Base-by-base conservation (phyloP, 1,140 invertebrate genomes). In the Lutraria rhynchaena region DNA sequence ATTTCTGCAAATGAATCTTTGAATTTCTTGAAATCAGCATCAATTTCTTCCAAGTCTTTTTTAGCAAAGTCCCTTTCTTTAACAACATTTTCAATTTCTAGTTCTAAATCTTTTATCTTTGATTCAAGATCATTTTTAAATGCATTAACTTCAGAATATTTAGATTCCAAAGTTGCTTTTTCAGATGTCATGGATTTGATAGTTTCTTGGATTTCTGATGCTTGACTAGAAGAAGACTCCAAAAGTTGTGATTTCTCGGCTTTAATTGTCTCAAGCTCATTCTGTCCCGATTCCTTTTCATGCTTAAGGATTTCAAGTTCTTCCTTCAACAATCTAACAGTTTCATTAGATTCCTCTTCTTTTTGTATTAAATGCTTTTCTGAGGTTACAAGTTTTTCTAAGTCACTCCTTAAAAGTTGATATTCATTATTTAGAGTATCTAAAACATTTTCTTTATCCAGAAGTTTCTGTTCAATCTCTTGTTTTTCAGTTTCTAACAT, bases 211-310 rank as follows among this genome's bases (percentile, higher is more conserved):
- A 31, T 67, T 49, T 67, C 63, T 46, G 1, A 49, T 22, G 41
- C 53, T 31, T 83, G 53, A 78, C 57, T 65, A 35, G 82, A 63
- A 13, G 53, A 46, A 35, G 61, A 53, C 5, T 74, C 19, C 17
- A 77, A 29, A 13, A 77, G 27, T n/a, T 81, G 44, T 5, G 17
- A 53, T 67, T 49, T 55, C 24, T 81, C 70, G 13, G 49, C 60
- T 44, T 74, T 82, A 60, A 74, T 53, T 33, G 41, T 75, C 41
- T 80, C 73, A 17, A 65, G 35, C 27, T 74, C 67, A 67, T 22
- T 67, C 5, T 61, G 60, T 17, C 31, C 76, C 1, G 15, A 7
- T 44, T 53, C 51, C n/a, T 67, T 82, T 58, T 75, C 80, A 55
- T 37, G 31, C 57, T 57, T 69, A 17, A 84, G 27, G 3, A 29